A percentile compares a stretch with the other conserved stretches of the same genome.
Conservation (phyloP, 2,113 vertebrate species). For the Nipponia nippon region DNA sequence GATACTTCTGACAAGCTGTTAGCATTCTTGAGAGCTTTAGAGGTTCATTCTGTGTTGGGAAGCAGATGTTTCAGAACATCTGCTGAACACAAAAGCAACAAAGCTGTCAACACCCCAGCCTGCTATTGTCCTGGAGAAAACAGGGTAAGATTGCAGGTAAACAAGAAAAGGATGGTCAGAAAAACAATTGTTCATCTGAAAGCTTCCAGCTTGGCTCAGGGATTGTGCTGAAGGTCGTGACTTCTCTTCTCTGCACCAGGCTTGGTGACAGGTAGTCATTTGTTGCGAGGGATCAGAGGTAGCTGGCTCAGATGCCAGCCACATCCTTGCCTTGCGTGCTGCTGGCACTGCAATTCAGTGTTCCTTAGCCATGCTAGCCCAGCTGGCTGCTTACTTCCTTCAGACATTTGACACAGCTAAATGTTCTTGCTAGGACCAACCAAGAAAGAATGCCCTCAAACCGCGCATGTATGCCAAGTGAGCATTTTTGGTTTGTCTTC, state of each 20-base stretch:
- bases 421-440: not conserved
- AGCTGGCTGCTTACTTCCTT: not conserved
- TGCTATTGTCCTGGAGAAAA: not conserved
- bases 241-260: not conserved
- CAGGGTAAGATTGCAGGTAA: not conserved
- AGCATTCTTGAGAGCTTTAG: not conserved
- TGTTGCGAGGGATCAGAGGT: not conserved
- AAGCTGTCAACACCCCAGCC: not conserved
- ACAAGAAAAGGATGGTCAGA: not conserved
- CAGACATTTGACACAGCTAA: not conserved
- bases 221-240: not conserved
- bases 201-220: not conserved
- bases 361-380: not conserved
- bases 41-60: not conserved
- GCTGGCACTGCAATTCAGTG: accelerated
- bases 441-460: not conserved
- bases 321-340: not conserved
- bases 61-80: not conserved
- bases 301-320: not conserved
- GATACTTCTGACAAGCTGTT: not conserved
- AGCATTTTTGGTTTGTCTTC: not conserved
- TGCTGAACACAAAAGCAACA: not conserved
- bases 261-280: not conserved
- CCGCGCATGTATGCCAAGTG: not conserved
- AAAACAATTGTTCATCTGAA: not conserved